Evolutionary conservation across 2,888 invertebrate genomes (phyloP).

Genomic region (Himalopsyche anomala): DNA sequence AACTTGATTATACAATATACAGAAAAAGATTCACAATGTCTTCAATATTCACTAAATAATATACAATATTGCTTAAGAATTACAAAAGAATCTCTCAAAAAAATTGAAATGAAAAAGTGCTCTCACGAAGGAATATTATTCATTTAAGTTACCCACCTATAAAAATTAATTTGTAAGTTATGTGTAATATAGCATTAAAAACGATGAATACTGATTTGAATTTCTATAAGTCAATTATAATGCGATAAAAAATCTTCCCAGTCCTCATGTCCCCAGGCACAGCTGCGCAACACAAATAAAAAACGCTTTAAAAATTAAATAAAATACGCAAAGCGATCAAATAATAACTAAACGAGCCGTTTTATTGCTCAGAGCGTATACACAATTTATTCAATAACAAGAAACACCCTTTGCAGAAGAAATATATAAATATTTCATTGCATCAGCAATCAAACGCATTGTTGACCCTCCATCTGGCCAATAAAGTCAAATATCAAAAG

Average conservation of each 20-base stretch:
- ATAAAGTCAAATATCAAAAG: constrained; percentile 49
- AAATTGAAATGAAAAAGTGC: too few species aligned
- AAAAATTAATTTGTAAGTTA: too few species aligned
- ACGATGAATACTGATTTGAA: not conserved
- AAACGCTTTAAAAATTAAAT: constrained; percentile 36
- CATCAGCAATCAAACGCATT: constrained; percentile 52
- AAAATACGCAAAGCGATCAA: constrained; percentile 42
- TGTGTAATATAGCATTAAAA: not conserved
- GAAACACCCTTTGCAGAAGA: constrained; percentile 52
- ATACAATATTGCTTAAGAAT: too few species aligned
- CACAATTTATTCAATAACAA: constrained; percentile 51
- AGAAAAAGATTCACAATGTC: too few species aligned
- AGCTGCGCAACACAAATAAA: not conserved
- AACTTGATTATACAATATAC: too few species aligned
- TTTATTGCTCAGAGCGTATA: constrained; percentile 39
- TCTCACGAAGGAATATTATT: too few species aligned
- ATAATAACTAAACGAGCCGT: constrained; percentile 43
- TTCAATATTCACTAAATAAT: too few species aligned
- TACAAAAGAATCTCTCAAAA: too few species aligned
- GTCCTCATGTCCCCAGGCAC: not conserved
- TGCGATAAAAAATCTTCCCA: not conserved
- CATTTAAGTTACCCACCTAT: too few species aligned
- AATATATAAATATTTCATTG: constrained; percentile 53
- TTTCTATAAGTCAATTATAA: not conserved
- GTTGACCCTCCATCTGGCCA: constrained; percentile 61